Conservation (phyloP, 2,888 invertebrate species). For the Phoenoteleia sp. region DNA sequence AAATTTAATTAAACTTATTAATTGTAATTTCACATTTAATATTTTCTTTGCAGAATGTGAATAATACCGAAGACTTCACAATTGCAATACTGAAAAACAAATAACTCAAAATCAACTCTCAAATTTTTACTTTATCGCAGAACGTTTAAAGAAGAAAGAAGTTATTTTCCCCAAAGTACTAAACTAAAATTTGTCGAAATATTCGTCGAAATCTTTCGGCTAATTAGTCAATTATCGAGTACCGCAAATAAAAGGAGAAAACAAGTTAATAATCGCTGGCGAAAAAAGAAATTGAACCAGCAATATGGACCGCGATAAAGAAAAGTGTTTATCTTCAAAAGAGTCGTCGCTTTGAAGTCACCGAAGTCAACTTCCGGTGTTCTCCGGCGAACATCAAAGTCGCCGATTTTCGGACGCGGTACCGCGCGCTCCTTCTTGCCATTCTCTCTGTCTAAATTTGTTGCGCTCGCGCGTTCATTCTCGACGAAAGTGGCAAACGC, state of each 20-base stretch:
- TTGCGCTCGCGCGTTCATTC: conserved; percentile 64
- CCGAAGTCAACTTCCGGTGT: conserved; percentile 71
- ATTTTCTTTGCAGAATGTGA: too few relatives aligned
- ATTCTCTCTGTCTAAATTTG: conserved; percentile 49
- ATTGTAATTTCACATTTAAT: too few relatives aligned
- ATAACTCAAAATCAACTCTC: too few relatives aligned
- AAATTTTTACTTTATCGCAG: too few relatives aligned
- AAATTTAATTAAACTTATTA: too few relatives aligned
- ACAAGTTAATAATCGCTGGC: conserved; percentile 16
- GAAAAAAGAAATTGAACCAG: conserved; percentile 20
- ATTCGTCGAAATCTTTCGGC: neutral
- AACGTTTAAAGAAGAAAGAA: too few relatives aligned
- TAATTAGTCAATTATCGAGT: conserved; percentile 50
- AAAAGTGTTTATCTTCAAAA: conserved; percentile 64
- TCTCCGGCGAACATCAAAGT: conserved; percentile 69
- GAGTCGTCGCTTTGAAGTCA: conserved; percentile 64
- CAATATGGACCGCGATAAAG: conserved; percentile 52
- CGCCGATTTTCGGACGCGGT: conserved; percentile 67
- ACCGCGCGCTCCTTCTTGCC: conserved; percentile 36
- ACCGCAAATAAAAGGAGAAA: neutral
- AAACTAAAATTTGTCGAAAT: too few relatives aligned
- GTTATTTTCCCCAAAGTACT: too few relatives aligned
- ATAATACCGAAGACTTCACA: too few relatives aligned
- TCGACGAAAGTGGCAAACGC: conserved; percentile 70
- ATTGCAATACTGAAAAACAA: too few relatives aligned